Conservation (phyloP, 2,888 invertebrate species). For the Liopterus haemorrhoidalis region DNA sequence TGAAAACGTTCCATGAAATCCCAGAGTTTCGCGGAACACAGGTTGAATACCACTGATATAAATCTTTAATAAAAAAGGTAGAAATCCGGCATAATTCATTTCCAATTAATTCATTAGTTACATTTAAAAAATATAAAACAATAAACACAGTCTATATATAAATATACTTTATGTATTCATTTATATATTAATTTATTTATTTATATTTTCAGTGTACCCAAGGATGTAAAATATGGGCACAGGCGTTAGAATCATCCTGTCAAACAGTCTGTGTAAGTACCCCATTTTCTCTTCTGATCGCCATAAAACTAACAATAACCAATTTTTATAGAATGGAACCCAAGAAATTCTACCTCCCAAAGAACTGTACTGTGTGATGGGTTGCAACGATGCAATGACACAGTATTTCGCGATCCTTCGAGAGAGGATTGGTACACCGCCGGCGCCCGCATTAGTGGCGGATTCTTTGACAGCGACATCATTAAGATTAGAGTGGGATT, state of each 20-base stretch:
- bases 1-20: too few species aligned
- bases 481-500: conserved; percentile 73
- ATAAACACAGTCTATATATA: too few species aligned
- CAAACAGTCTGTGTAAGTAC: conserved; percentile 77
- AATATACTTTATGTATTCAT: conserved; percentile 12
- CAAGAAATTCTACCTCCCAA: conserved; percentile 61
- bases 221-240: conserved; percentile 75
- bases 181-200: conserved; percentile 23
- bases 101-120: too few species aligned
- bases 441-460: conserved; percentile 70
- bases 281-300: conserved; percentile 18
- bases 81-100: too few species aligned
- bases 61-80: too few species aligned
- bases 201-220: conserved; percentile 65
- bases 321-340: conserved; percentile 59
- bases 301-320: neutral
- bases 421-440: conserved; percentile 63
- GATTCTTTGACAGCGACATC: conserved; percentile 72
- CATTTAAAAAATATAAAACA: too few species aligned
- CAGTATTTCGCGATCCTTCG: conserved; percentile 63
- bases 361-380: conserved; percentile 72
- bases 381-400: conserved; percentile 74
- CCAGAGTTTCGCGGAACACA: too few species aligned
- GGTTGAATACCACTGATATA: too few species aligned
- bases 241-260: conserved; percentile 69